Base-by-base conservation (phyloP, 1,140 invertebrate species). In the Anastatus disparis region DNA sequence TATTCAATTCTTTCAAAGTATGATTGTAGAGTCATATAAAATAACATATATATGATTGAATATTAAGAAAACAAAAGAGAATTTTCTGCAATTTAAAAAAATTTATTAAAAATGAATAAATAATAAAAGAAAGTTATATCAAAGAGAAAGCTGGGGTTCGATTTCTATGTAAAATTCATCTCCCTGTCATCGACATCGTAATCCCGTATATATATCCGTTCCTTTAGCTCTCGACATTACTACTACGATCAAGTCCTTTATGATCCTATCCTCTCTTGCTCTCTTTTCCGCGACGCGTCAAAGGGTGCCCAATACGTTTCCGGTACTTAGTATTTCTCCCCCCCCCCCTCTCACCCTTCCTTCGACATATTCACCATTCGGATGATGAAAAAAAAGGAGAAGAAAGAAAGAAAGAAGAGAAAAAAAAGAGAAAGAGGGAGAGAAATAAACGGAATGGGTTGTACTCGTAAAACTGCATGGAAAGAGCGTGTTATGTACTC, bases 221-320 rank as follows among this genome's bases (percentile, higher is more conserved):
- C 56, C n/a, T n/a, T n/a, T n/a, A n/a, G n/a, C n/a, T n/a, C n/a
- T n/a, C n/a, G n/a, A n/a, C n/a, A n/a, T n/a, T n/a, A n/a, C n/a
- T n/a, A 35, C 27, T 3, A 10, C 31, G 56, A 42, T 42, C 38
- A 35, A 9, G 31, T 59, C 59, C 29, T 62, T 62, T 62, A 62
- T 42, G 56, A 59, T 62, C 42, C 24, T 35, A 35, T 42, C 8
- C n/a, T 12, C 24, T 27, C 17, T 44, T n/a, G 42, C 58, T 35
- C 29, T 58, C 29, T 58, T 17, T 12, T 58, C 13, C 56, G 24
- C 20, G 22, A n/a, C n/a, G 56, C 42, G 29, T 62, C 59, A 62
- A 62, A 62, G 59, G 59, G 59, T 20, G 59, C 40, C 15, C 40
- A 24, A 27, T 35, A 35, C 35, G 35, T 56, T 68, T 68, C 66